Evolutionary conservation across 2,888 invertebrate genomes (phyloP).

Genomic region (Oxystoma pomonae): DNA sequence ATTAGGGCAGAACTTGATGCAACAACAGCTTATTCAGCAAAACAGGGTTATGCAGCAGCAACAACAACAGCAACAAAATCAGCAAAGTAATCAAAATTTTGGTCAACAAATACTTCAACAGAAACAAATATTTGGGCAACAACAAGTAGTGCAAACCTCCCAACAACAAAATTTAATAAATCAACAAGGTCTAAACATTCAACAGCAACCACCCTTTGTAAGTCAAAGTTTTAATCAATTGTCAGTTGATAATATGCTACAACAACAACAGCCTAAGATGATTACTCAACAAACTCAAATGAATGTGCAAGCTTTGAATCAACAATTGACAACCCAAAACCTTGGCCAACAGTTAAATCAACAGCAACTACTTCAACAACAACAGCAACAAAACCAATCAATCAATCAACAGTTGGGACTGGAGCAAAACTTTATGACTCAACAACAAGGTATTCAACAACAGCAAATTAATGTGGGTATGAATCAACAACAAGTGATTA

Average conservation of each 20-base stretch:
- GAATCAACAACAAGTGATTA: neutral
- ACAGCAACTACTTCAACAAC: constrained; percentile 28
- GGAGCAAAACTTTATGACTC: neutral
- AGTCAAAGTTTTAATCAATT: constrained; percentile 42
- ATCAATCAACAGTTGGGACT: neutral
- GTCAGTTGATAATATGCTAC: constrained; percentile 23
- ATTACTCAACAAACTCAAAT: constrained; percentile 22
- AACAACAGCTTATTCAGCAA: too few relatives aligned
- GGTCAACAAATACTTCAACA: constrained; percentile 37
- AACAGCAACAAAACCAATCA: constrained; percentile 26
- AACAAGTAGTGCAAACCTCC: constrained; percentile 27
- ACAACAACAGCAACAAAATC: constrained; percentile 11
- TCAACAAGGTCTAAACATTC: constrained; percentile 41
- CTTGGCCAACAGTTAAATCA: constrained; percentile 34
- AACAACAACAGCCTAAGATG: constrained; percentile 29
- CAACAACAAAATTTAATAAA: constrained; percentile 51
- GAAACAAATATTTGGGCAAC: constrained; percentile 23
- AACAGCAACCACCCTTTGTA: constrained; percentile 49
- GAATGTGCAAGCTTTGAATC: constrained; percentile 31
- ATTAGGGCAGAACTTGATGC: constrained; percentile 12
- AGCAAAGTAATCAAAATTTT: neutral
- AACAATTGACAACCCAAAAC: constrained; percentile 31
- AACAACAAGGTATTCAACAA: neutral
- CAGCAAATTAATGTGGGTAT: neutral
- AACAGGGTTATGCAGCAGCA: constrained; percentile 9